phyloP scores from a whole-genome alignment of 2,888 invertebrate genomes.

The Thymelicus sylvestris region DNA sequence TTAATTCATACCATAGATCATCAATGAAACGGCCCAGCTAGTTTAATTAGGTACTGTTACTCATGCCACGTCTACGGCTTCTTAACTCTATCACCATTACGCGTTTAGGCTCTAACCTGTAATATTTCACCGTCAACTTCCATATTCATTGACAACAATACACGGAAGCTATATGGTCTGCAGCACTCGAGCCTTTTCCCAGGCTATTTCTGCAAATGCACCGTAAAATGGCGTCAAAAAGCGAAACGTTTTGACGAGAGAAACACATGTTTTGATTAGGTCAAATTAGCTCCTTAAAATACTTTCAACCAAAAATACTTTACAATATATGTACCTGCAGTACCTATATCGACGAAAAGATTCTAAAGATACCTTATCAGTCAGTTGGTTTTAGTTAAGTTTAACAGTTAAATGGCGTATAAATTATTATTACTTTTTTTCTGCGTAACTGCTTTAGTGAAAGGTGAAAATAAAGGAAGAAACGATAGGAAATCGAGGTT shows the following conservation, averaged over 20 bases:
- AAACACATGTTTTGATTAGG: constrained; percentile 55
- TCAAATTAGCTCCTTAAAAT: constrained; percentile 48
- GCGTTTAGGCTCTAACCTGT: constrained; percentile 19
- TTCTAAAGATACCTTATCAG: background rate
- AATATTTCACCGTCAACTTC: constrained; percentile 16
- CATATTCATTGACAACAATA: constrained; percentile 63
- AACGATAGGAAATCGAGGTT: constrained; percentile 66
- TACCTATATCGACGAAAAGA: constrained; percentile 21
- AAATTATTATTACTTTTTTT: constrained; percentile 48
- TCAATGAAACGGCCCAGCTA: no score
- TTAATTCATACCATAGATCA: no score
- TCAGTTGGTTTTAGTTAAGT: background rate
- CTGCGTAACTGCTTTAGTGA: constrained; percentile 48
- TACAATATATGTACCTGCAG: no score
- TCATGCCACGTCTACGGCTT: background rate
- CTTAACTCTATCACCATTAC: constrained; percentile 15
- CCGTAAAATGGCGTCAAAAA: constrained; percentile 60
- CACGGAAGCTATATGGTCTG: constrained; percentile 63
- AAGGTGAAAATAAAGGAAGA: constrained; percentile 49
- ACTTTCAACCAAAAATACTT: constrained; percentile 21
- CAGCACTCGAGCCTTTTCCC: constrained; percentile 55
- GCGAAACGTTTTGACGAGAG: constrained; percentile 51
- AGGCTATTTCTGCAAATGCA: constrained; percentile 61
- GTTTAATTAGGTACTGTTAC: no score
- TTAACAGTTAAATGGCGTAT: constrained; percentile 39